Evolutionary conservation across 2,113 vertebrate species (phyloP).

Genomic region (Donacobius atricapilla): DNA sequence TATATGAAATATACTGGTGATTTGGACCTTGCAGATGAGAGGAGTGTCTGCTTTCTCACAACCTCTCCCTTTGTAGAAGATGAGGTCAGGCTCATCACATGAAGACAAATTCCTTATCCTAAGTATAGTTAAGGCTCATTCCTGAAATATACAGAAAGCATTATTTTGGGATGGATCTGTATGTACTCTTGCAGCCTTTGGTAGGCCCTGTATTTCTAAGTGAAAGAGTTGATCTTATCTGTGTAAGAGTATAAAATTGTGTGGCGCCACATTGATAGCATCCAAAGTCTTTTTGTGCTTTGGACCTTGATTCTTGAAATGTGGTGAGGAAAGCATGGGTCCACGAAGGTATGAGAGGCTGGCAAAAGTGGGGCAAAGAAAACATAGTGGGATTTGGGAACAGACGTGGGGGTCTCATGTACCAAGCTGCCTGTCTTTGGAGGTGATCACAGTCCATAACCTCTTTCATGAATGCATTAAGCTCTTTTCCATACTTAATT

Average conservation of each 20-base stretch:
- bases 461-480: not conserved
- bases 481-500: not conserved
- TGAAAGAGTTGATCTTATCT: not conserved
- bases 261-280: not conserved
- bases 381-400: not conserved
- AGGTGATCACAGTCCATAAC: not conserved
- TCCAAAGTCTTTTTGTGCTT: not conserved
- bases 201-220: not conserved
- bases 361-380: not conserved
- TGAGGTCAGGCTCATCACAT: constrained; percentile 61
- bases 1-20: constrained; percentile 51
- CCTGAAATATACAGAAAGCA: constrained; percentile 66
- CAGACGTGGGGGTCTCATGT: not conserved
- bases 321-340: not conserved
- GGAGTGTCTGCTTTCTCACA: constrained; percentile 10
- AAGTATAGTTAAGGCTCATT: constrained; percentile 66
- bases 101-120: constrained; percentile 65
- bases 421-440: not conserved
- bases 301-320: not conserved
- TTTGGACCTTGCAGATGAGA: constrained; percentile 38
- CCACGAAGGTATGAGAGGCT: accelerated
- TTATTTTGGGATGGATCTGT: constrained; percentile 66
- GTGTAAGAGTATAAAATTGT: not conserved
- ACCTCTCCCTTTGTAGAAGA: constrained; percentile 59
- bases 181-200: constrained; percentile 10